phyloP scores from a whole-genome alignment of 2,888 invertebrate species.

The Machimus rusticus region DNA sequence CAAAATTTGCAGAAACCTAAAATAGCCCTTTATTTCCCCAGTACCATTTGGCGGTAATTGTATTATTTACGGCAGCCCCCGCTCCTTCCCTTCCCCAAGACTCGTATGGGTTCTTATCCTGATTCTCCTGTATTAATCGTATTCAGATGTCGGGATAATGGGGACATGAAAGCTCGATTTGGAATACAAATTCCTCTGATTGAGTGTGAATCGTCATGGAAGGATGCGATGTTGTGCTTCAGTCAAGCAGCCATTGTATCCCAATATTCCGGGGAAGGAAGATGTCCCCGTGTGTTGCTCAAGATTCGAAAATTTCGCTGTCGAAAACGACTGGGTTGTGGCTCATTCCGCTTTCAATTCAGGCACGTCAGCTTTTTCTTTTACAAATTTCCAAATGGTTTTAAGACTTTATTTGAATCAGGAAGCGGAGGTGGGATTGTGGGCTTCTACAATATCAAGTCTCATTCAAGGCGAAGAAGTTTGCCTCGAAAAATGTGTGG shows the following conservation, averaged over 20 bases:
- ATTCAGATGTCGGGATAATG: slow-evolving; percentile 15
- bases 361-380: slow-evolving; percentile 17
- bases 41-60: not conserved
- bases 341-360: slow-evolving; percentile 16
- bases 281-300: not conserved
- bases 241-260: slow-evolving; percentile 23
- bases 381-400: slow-evolving; percentile 6
- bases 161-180: slow-evolving; percentile 17
- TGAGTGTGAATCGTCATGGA: slow-evolving; percentile 28
- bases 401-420: slow-evolving; percentile 20
- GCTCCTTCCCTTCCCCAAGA: not conserved
- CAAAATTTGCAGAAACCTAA: not conserved
- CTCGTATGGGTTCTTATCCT: not conserved
- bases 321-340: slow-evolving; percentile 5
- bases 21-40: not conserved
- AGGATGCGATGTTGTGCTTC: slow-evolving; percentile 22
- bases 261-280: not conserved
- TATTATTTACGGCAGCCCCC: not conserved
- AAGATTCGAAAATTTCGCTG: not conserved
- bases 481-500: not conserved
- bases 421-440: not conserved
- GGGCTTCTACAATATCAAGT: not conserved
- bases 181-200: slow-evolving; percentile 16
- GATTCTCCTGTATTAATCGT: not conserved
- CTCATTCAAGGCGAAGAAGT: not conserved